Percentiles rank a stretch among this genome's conserved stretches.
phyloP scores from a whole-genome alignment of 2,113 vertebrate genomes.

The human (Homo sapiens) region GRCh38 chr9:131134501-131135000 shows the following conservation, averaged over 20 bases:
- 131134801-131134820: not conserved
- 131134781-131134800: not conserved
- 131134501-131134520: not conserved
- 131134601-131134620: not conserved
- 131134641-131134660: not conserved
- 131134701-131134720: not conserved
- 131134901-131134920: conserved; percentile 94
- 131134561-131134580: not conserved
- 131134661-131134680: not conserved
- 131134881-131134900: conserved; percentile 85
- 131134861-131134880: not conserved
- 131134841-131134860: not conserved
- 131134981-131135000: conserved; percentile 93
- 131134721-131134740: rapidly evolving
- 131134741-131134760: not conserved
- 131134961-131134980: conserved; percentile 94
- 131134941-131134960: conserved; percentile 92
- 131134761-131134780: rapidly evolving
- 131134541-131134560: not conserved
- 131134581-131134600: not conserved
- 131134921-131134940: conserved; percentile 94
- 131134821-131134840: not conserved
- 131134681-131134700: not conserved
- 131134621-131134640: not conserved
- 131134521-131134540: rapidly evolving